Conservation (phyloP, 1,140 invertebrate species). For the Mercenaria mercenaria region DNA sequence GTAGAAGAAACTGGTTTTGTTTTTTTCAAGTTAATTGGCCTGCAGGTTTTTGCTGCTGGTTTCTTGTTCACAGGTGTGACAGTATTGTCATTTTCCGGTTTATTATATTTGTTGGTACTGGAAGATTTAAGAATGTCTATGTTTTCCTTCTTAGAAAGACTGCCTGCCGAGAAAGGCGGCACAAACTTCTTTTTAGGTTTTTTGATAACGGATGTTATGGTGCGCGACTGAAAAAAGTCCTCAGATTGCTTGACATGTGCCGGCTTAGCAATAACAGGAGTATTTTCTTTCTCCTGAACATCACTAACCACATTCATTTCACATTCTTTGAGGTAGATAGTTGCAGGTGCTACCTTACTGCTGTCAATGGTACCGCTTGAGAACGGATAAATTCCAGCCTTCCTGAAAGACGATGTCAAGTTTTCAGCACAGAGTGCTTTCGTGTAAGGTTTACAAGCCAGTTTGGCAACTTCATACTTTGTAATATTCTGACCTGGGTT, state of each 20-base stretch:
- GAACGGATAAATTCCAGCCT: slow-evolving; percentile 68
- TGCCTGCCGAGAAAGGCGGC: not conserved
- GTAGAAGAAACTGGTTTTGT: not conserved
- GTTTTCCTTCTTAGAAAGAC: not conserved
- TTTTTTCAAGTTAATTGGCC: not conserved
- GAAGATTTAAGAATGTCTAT: too few relatives aligned
- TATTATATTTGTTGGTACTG: not conserved
- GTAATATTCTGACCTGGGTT: slow-evolving; percentile 34
- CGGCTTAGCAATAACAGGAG: not conserved
- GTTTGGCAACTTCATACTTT: slow-evolving; percentile 58
- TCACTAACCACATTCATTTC: too few relatives aligned
- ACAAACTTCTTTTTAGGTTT: not conserved
- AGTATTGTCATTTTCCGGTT: not conserved
- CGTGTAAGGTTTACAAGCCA: too few relatives aligned
- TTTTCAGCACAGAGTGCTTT: too few relatives aligned
- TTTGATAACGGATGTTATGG: not conserved
- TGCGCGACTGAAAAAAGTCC: not conserved
- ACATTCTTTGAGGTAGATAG: too few relatives aligned
- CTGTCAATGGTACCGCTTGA: not conserved
- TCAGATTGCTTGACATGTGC: not conserved
- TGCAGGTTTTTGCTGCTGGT: too few relatives aligned
- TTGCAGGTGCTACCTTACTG: not conserved
- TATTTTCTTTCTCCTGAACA: slow-evolving; percentile 47
- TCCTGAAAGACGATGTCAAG: slow-evolving; percentile 58
- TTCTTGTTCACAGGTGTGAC: not conserved